Evolutionary conservation across 2,113 vertebrate genomes (phyloP), one percentile per base, ranked within the genome.

Genomic region (Lynx canadensis): DNA sequence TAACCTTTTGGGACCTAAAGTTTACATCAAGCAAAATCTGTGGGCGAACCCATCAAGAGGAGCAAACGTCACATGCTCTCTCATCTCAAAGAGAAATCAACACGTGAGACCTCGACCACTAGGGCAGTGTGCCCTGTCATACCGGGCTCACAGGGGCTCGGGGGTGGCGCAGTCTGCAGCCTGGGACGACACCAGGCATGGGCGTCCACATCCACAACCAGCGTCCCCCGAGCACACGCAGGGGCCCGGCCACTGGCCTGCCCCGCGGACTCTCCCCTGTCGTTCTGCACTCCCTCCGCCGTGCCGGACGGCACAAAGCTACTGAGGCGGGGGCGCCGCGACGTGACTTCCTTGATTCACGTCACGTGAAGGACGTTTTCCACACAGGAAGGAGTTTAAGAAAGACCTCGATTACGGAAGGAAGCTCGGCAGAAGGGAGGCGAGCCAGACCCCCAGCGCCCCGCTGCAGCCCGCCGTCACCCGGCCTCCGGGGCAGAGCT

Each of bases 81-180:
- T 23, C 12, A 13, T 27, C 36, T 36, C 45, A 48, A 66, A 80
- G 15, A 87, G 41, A n/a, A 21, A 7, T 5, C 14, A 63, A 83
- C 48, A 25, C 1, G 0, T n/a, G 16, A 27, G 50, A 29, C 48
- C 50, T 36, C 25, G 0, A 14, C 0, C 1, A 50, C 14, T 3
- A 65, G 38, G 27, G 9, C 38, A 41, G 7, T 12, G 16, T 10
- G 5, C 1, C 2, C 3, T 25, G 8, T 8, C 4, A 12, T 6
- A 7, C 4, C 4, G 33, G 73, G 38, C 12, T 41, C 69, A 19
- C 57, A 33, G 25, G 13, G 0, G 19, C 41, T 4, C 68, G 5
- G 13, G 19, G 60, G 36, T 11, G 19, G 45, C 4, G 18, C 60
- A 31, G 31, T 29, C 11, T 84, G 23, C 57, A 16, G 45, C 36